Conservation (phyloP, 2,113 vertebrate genomes). For the Synchiropus splendidus region DNA sequence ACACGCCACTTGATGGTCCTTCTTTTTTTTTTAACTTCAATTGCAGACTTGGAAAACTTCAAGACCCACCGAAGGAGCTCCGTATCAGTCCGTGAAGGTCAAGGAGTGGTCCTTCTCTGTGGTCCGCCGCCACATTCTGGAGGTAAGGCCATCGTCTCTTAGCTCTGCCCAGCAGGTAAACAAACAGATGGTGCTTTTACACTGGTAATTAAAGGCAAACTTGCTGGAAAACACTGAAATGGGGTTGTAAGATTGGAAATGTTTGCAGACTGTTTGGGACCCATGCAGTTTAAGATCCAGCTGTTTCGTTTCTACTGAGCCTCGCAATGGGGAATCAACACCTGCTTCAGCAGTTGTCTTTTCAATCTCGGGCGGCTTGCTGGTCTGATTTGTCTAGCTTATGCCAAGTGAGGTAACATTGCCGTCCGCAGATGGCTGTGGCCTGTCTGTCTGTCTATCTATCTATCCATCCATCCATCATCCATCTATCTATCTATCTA, state of each 20-base stretch:
- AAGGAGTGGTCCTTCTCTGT: constrained; percentile 92
- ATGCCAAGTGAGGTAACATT: too few relatives aligned
- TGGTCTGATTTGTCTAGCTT: too few relatives aligned
- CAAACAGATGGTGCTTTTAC: too few relatives aligned
- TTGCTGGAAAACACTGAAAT: background rate
- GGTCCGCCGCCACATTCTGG: constrained; percentile 88
- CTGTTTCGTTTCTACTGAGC: constrained; percentile 16
- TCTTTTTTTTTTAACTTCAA: constrained; percentile 21
- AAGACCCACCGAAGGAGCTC: constrained; percentile 83
- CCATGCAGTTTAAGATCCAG: constrained; percentile 5
- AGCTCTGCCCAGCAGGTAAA: too few relatives aligned
- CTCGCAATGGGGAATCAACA: constrained; percentile 17
- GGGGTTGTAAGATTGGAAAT: background rate
- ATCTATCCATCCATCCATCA: too few relatives aligned
- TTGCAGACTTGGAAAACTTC: constrained; percentile 91
- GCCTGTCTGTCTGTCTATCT: too few relatives aligned
- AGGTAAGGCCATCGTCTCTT: constrained; percentile 50
- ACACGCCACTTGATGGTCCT: too few relatives aligned
- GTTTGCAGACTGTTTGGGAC: constrained; percentile 3
- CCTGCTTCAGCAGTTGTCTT: background rate
- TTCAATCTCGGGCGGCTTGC: too few relatives aligned
- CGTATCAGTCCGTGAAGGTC: constrained; percentile 87
- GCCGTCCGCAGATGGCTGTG: too few relatives aligned
- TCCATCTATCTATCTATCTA: too few relatives aligned
- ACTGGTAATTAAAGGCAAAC: too few relatives aligned